Base-by-base conservation (phyloP, 2,113 vertebrate species). In the Danionella cerebrum region DNA sequence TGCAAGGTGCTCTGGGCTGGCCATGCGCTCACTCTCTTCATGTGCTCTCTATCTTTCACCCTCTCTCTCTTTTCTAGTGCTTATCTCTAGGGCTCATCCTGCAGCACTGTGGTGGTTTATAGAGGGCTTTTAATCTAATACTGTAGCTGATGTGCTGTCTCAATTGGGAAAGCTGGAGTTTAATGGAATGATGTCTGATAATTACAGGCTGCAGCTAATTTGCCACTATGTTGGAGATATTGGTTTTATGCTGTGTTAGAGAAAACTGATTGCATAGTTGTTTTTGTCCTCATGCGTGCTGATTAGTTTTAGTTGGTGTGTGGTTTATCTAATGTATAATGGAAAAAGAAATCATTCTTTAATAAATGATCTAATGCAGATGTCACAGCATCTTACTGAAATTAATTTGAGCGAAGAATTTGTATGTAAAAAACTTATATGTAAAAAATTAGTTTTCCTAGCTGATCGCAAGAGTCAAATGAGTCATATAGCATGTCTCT, bases 21-120 rank as follows among this genome's bases (percentile, higher is more conserved):
- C 69, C 65, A 16, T 69, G 45, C 67, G 50, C 60, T 64, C 65
- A 27, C 69, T 42, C 52, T 36, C 22, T 60, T 54, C 57, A 48
- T 19, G 47, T 18, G 6, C 4, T 18, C 44, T 60, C 50, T 42
- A 53, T 71, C 47, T n/a, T n/a, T n/a, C n/a, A n/a, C n/a, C 31
- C 8, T 42, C 25, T 41, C 35, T 50, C 44, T 51, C 53, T 14
- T n/a, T n/a, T n/a, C n/a, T n/a, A n/a, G 2, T 13, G 18, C 55
- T 48, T 59, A 48, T 73, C 25, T 52, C 12, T 53, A 21, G 10
- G 13, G 67, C 48, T 64, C 5, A 38, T 67, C 53, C 78, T 72
- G 70, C 79, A 76, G 79, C 78, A 78, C 76, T 57, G 78, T 45
- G 44, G 48, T 69, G 57, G 14, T 48, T 51, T 58, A 69, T 58